phyloP scores from a whole-genome alignment of 2,113 vertebrate genomes.

The Redunca redunca region DNA sequence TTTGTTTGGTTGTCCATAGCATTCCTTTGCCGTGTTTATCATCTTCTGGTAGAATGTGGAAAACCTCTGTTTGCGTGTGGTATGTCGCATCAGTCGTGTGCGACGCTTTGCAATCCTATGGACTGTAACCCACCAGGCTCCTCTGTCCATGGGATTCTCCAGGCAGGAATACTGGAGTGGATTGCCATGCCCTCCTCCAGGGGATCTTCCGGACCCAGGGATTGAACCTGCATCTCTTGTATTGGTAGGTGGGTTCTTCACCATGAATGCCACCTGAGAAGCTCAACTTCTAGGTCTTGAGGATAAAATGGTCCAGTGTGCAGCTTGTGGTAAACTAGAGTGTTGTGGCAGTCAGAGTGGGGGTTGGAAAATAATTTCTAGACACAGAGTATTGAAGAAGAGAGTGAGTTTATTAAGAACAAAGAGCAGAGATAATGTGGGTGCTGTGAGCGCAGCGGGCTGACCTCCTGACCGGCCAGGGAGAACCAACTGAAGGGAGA shows the following conservation, averaged over 20 bases:
- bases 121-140: background rate
- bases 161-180: background rate
- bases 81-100: rapidly evolving
- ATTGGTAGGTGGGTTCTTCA: background rate
- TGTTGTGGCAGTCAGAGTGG: background rate
- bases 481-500: background rate
- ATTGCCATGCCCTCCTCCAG: background rate
- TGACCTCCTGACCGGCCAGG: background rate
- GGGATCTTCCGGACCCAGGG: background rate
- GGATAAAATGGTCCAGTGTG: rapidly evolving
- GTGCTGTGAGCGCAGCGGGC: background rate
- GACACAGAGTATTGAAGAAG: background rate
- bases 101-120: background rate
- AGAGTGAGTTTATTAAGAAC: background rate
- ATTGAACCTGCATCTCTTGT: background rate
- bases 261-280: background rate
- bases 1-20: background rate
- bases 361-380: background rate
- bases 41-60: background rate
- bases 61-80: background rate
- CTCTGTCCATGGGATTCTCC: background rate
- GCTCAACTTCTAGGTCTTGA: background rate
- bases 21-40: background rate
- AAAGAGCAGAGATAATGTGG: background rate
- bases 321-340: background rate